Evolutionary conservation across 2,113 vertebrate genomes (phyloP).

Genomic region (Crocuta crocuta): DNA sequence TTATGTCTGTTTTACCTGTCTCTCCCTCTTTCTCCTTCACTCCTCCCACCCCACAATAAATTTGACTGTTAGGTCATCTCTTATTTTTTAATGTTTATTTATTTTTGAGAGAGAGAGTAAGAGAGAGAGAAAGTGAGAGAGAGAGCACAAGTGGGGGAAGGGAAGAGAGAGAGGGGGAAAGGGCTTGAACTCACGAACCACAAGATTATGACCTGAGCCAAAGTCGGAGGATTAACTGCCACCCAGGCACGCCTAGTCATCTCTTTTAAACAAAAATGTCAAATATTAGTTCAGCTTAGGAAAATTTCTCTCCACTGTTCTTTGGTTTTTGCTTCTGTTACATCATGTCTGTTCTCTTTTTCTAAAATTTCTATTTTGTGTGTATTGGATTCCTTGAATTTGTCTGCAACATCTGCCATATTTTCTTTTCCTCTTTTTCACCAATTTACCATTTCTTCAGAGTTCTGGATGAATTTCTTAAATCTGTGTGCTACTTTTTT

Average conservation of each 20-base stretch:
- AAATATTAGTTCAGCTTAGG: background rate
- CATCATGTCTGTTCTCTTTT: background rate
- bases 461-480: background rate
- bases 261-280: background rate
- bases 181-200: no score
- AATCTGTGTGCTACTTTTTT: background rate
- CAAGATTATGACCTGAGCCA: no score
- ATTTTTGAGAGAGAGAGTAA: no score
- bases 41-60: background rate
- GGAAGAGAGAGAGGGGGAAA: no score
- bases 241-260: background rate
- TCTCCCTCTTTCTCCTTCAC: background rate
- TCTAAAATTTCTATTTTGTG: slow-evolving; percentile 8
- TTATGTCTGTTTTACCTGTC: background rate
- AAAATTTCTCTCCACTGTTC: background rate
- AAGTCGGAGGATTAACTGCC: no score
- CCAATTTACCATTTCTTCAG: background rate
- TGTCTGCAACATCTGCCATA: background rate
- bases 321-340: background rate
- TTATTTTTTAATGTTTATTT: no score
- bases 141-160: no score
- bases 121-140: no score
- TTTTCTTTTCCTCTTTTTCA: background rate
- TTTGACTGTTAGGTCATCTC: background rate
- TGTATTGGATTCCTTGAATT: background rate